Conservation (phyloP, 2,888 invertebrate species). For the Standfussiana lucernea region DNA sequence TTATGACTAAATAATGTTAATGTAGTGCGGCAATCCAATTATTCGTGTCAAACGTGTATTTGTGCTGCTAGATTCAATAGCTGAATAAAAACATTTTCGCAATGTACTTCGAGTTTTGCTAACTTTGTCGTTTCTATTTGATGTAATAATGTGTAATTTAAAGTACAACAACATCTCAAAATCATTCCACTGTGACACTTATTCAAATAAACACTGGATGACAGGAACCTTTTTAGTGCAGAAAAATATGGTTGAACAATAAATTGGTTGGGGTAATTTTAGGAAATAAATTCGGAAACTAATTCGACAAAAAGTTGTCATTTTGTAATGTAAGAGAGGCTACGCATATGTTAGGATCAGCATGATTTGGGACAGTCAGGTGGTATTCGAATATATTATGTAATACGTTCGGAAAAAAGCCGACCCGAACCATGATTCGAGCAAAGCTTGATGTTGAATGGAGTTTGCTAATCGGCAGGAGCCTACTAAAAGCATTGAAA, state of each 20-base stretch:
- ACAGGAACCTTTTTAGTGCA: slow-evolving; percentile 13
- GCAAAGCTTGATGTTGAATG: not conserved
- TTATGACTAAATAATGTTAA: not conserved
- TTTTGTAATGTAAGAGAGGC: not conserved
- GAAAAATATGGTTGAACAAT: slow-evolving; percentile 10
- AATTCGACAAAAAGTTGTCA: not conserved
- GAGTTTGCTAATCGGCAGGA: not conserved
- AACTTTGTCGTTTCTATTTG: slow-evolving; percentile 35
- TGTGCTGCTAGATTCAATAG: slow-evolving; percentile 42
- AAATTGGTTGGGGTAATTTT: slow-evolving; percentile 44
- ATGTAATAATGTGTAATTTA: slow-evolving; percentile 28
- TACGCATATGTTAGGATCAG: not conserved
- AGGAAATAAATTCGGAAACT: slow-evolving; percentile 12
- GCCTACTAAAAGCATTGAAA: not conserved
- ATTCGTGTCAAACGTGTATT: slow-evolving; percentile 30
- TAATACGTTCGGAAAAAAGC: not conserved
- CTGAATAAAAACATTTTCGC: slow-evolving; percentile 46
- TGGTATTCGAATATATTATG: not conserved
- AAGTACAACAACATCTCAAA: slow-evolving; percentile 26
- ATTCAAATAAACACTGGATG: slow-evolving; percentile 3
- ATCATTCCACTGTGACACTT: slow-evolving; percentile 53
- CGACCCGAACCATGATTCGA: not conserved
- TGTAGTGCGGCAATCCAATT: slow-evolving; percentile 16
- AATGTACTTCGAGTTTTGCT: slow-evolving; percentile 49
- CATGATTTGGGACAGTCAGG: not conserved